phyloP scores from a whole-genome alignment of 2,888 invertebrate genomes.

The Eristalis intricaria region DNA sequence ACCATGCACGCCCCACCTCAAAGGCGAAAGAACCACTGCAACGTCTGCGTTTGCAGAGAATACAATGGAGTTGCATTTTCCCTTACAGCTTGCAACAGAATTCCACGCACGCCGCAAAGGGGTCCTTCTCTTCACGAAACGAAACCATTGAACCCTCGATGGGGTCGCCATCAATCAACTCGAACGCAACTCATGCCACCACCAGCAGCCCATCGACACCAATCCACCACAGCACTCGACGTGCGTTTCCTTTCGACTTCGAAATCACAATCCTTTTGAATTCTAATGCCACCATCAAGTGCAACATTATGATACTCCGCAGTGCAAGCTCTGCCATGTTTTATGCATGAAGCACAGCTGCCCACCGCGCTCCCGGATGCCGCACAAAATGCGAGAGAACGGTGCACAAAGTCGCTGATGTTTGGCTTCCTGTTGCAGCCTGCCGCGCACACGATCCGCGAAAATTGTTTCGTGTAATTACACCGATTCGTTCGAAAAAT shows the following conservation, averaged over 20 bases:
- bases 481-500: not conserved
- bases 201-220: not conserved
- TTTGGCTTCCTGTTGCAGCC: not conserved
- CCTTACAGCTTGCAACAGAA: not conserved
- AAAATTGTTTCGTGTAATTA: not conserved
- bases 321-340: not conserved
- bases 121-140: not conserved
- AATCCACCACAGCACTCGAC: not conserved
- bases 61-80: not conserved
- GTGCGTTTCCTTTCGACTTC: not conserved
- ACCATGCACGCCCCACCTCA: not conserved
- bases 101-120: not conserved
- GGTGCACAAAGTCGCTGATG: not conserved
- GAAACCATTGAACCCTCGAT: not conserved
- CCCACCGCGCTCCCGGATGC: not conserved
- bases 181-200: not conserved
- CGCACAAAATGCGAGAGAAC: not conserved
- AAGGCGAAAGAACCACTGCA: not conserved
- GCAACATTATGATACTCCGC: not conserved
- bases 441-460: not conserved
- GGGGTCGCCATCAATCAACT: not conserved
- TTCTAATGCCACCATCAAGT: not conserved
- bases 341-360: not conserved
- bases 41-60: not conserved
- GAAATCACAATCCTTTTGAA: not conserved